These are phyloP conservation scores for Oenanthe oenanthe DNA, from an alignment of 2,113 vertebrate genomes.

Conservation along the genomic window DNA sequence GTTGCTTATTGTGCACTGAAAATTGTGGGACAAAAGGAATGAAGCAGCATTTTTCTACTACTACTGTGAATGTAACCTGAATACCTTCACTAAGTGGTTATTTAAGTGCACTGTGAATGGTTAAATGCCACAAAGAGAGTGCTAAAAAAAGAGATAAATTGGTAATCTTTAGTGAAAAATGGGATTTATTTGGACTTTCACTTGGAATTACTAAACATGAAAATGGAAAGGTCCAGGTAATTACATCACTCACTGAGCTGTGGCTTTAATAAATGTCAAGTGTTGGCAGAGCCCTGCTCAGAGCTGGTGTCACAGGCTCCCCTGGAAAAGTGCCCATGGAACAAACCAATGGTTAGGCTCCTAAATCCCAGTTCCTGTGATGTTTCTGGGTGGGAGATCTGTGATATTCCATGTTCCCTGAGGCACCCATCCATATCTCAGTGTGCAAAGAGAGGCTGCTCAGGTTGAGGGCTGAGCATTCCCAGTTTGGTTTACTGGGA, in stretches of 20 bases:
- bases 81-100: background rate
- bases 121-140: background rate
- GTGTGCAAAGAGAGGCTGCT: accelerated
- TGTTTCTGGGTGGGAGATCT: background rate
- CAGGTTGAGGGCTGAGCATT: background rate
- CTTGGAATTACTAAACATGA: background rate
- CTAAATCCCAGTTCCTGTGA: background rate
- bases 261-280: background rate
- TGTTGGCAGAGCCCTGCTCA: background rate
- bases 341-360: background rate
- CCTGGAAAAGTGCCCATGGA: background rate
- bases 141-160: background rate
- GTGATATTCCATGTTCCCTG: background rate
- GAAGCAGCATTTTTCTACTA: background rate
- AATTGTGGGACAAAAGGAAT: background rate
- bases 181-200: background rate
- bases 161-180: background rate
- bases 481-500: background rate
- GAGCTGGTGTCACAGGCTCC: background rate
- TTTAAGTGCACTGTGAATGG: background rate
- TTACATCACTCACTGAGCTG: background rate
- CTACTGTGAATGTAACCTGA: background rate
- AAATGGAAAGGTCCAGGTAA: background rate
- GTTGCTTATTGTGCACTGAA: background rate
- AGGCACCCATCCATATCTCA: background rate